These are phyloP conservation scores for Cyanoderma ruficeps DNA, from an alignment of 2,113 vertebrate species.

Conservation along the genomic window DNA sequence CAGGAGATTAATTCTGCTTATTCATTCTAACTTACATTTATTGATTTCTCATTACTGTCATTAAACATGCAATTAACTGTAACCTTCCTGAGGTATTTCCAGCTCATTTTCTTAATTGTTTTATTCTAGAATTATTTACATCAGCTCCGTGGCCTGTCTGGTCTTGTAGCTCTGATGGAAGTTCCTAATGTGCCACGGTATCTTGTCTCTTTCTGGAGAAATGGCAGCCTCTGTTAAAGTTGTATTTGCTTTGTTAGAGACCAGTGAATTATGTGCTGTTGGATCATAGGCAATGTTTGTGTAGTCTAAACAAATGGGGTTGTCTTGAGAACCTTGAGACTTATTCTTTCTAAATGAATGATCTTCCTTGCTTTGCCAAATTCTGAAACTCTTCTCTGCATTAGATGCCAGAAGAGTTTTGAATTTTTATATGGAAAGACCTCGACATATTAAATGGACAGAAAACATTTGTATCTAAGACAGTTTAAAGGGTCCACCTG, in stretches of 20 bases:
- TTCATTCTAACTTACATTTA: neutral
- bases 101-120: neutral
- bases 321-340: slow-evolving; percentile 53
- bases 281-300: slow-evolving; percentile 58
- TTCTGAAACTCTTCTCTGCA: slow-evolving; percentile 52
- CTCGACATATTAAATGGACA: slow-evolving; percentile 58
- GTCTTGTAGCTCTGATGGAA: neutral
- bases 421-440: slow-evolving; percentile 69
- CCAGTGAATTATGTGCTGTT: slow-evolving; percentile 22
- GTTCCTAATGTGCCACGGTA: neutral
- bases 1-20: neutral
- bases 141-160: neutral
- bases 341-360: slow-evolving; percentile 72
- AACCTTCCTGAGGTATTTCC: neutral
- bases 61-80: neutral
- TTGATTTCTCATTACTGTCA: neutral
- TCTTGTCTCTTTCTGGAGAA: neutral
- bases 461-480: slow-evolving; percentile 71
- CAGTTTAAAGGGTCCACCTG: slow-evolving; percentile 72
- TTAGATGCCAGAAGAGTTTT: slow-evolving; percentile 71
- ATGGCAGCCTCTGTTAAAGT: neutral
- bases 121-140: neutral
- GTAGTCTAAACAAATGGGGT: slow-evolving; percentile 62
- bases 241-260: slow-evolving; percentile 32
- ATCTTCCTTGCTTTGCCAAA: slow-evolving; percentile 68